Base-by-base conservation (phyloP, 2,797 vertebrate species). In the Enteromius afrohamiltoni region DNA sequence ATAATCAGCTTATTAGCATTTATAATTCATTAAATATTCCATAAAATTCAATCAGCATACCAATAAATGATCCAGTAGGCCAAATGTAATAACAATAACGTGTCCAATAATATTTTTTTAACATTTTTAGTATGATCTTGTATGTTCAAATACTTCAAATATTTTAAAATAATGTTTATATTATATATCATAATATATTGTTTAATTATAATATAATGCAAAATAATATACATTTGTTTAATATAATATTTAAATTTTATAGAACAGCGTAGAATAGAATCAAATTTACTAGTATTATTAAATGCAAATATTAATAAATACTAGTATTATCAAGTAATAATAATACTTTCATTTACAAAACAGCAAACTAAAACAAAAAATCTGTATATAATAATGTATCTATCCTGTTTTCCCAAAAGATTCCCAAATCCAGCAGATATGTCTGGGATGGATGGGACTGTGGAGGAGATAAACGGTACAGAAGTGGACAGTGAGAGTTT, bases 401-500 rank as follows among this genome's bases (percentile, higher is more conserved):
- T n/a, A 69, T 31, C 37, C 6, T 70, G 26, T 80, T 7, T 82
- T 55, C 3, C 1, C 23, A 37, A 6, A 17, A 75, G 81, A 77
- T 68, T 58, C 47, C 34, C 34, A 29, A 45, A 67, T 49, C 55
- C 88, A 86, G 83, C 21, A 86, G 91, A 88, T 85, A 98, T 97
- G 96, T 96, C 97, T 21, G 95, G 95, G 81, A 93, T 89, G 14
- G 94, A 95, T n/a, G 88, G 90, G 91, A 92, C 26, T 75, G 89
- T 89, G 93, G 91, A 91, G 91, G 95, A 92, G 85, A 91, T 86
- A 2, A 95, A 94, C 13, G 89, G 92, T 14, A 94, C 93, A 0
- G 89, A 83, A 1, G 13, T 86, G 29, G 95, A 95, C 89, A 97
- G 97, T 6, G 96, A 95, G 74, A 97, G 96, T 82, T 97, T 97